Conservation (phyloP, 2,888 invertebrate genomes). For the Pachycephus smyrnensis region DNA sequence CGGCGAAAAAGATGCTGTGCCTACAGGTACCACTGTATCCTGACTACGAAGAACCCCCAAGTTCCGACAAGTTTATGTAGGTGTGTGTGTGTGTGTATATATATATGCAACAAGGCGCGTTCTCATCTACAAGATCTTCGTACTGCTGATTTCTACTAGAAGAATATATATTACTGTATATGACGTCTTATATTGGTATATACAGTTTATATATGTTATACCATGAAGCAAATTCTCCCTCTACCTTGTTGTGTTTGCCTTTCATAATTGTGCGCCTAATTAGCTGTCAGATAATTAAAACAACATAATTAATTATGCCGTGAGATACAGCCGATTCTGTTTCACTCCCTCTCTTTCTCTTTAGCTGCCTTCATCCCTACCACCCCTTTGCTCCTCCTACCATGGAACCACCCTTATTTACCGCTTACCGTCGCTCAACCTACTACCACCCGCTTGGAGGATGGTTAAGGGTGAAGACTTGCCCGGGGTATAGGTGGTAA, state of each 20-base stretch:
- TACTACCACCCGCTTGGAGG: not conserved
- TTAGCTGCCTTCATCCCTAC: not conserved
- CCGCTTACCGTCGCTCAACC: not conserved
- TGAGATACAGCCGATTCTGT: constrained; percentile 23
- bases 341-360: not conserved
- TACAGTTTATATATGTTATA: not conserved
- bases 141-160: not conserved
- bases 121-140: not conserved
- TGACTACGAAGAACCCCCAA: not conserved
- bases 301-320: constrained; percentile 55
- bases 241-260: constrained; percentile 48
- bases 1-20: not conserved
- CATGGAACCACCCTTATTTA: not conserved
- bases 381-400: not conserved
- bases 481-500: not conserved
- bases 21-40: not conserved
- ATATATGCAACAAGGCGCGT: not conserved
- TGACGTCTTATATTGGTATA: not conserved
- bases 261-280: constrained; percentile 56
- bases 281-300: constrained; percentile 56
- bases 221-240: constrained; percentile 9
- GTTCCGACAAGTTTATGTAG: not conserved
- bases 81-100: too few relatives aligned
- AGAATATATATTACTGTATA: not conserved
- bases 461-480: not conserved